Conservation (phyloP, 2,113 vertebrate species). For the Micromys minutus region DNA sequence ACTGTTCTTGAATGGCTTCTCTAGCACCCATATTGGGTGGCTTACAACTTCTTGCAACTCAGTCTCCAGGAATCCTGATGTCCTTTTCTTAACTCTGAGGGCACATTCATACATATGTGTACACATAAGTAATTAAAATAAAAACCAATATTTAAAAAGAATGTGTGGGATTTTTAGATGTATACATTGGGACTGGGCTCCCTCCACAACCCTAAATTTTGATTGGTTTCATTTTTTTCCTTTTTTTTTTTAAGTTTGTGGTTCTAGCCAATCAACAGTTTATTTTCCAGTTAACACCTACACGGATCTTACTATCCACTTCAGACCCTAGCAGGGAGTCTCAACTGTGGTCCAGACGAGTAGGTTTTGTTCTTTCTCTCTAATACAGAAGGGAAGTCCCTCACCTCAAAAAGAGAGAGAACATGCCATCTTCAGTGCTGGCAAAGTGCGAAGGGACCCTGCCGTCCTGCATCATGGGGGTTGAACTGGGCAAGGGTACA, state of each 20-base stretch:
- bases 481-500: neutral
- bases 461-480: neutral
- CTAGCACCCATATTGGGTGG: neutral
- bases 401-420: neutral
- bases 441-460: neutral
- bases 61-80: neutral
- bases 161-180: neutral
- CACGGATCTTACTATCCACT: constrained; percentile 58
- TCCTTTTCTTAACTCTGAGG: neutral
- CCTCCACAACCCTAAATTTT: neutral
- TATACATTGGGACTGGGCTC: neutral
- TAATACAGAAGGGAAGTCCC: neutral
- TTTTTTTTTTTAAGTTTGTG: no score
- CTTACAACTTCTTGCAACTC: neutral
- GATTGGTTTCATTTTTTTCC: no score
- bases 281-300: constrained; percentile 75
- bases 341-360: neutral
- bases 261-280: constrained; percentile 73
- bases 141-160: neutral
- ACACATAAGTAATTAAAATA: neutral
- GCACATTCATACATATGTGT: neutral
- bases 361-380: constrained; percentile 11
- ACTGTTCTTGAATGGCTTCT: neutral
- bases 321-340: constrained; percentile 5
- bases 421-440: constrained; percentile 1